Conservation (phyloP, 37 sponge, comb jelly and placozoan genomes). For the Tethya wilhelma region DNA sequence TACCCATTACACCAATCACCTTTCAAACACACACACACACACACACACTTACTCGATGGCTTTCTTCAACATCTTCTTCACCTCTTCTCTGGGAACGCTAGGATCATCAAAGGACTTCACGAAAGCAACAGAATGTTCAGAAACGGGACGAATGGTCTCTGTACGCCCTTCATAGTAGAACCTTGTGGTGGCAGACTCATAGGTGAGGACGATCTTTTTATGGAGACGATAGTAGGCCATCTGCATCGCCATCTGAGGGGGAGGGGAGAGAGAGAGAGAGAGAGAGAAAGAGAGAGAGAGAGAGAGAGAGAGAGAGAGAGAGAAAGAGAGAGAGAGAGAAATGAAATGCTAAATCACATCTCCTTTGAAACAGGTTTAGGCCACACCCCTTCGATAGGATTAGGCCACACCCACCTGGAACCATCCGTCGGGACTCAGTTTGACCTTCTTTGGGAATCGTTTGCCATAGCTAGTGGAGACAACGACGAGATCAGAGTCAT, state of each 20-base stretch:
- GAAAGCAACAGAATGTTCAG: conserved; percentile 61
- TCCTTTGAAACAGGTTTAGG: background rate
- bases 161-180: conserved; percentile 83
- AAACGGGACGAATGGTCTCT: conserved; percentile 89
- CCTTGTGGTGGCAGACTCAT: conserved; percentile 86
- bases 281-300: background rate
- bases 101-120: conserved; percentile 62
- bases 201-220: conserved; percentile 70
- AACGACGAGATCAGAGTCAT: conserved; percentile 61
- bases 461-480: conserved; percentile 57
- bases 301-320: no score
- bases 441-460: conserved; percentile 57
- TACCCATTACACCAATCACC: no score
- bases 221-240: conserved; percentile 72
- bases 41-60: conserved; percentile 53
- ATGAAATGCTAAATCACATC: background rate
- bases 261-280: background rate
- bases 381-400: background rate
- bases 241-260: conserved; percentile 78
- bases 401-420: conserved; percentile 51
- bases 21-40: background rate
- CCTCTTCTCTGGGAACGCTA: conserved; percentile 24
- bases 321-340: conserved; percentile 14
- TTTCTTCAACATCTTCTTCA: conserved; percentile 46
- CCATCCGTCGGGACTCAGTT: conserved; percentile 85